These are phyloP conservation scores for Drosophila elegans DNA, from an alignment of 1,140 invertebrate genomes.

Conservation along the genomic window DNA sequence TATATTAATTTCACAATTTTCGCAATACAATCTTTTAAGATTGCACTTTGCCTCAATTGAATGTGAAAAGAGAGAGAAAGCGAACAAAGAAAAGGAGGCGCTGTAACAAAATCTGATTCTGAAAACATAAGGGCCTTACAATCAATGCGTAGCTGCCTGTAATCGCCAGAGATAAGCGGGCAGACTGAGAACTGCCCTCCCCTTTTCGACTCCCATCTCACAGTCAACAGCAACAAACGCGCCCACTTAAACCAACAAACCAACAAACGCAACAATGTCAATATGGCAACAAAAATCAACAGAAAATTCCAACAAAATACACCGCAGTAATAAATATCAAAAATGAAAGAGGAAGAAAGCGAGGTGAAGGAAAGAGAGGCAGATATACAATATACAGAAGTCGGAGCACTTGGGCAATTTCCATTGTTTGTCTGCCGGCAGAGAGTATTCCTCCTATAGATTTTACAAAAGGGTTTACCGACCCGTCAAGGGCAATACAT, in stretches of 20 bases:
- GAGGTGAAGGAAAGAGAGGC: conserved; percentile 1
- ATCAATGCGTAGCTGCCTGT: conserved; percentile 64
- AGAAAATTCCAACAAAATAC: conserved; percentile 12
- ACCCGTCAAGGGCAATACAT: conserved; percentile 48
- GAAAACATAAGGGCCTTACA: conserved; percentile 42
- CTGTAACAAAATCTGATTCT: conserved; percentile 23
- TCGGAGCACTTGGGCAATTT: conserved; percentile 63
- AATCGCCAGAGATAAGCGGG: conserved; percentile 53
- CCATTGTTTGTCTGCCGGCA: conserved; percentile 59
- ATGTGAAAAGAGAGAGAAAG: conserved; percentile 11
- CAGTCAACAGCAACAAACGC: conserved; percentile 53
- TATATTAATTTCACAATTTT: conserved; percentile 8
- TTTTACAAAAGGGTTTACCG: conserved; percentile 41
- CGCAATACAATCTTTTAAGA: not conserved
- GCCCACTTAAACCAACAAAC: conserved; percentile 54
- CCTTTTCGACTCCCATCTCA: conserved; percentile 1
- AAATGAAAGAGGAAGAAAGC: conserved; percentile 13
- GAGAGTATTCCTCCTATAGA: conserved; percentile 55
- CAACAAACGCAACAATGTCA: conserved; percentile 55
- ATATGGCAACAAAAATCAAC: conserved; percentile 26
- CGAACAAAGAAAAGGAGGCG: not conserved
- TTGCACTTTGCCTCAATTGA: conserved; percentile 15
- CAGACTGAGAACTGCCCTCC: conserved; percentile 8
- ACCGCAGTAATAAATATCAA: conserved; percentile 33
- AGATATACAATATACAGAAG: not conserved